A percentile compares a stretch with the other conserved stretches of the same genome.
These are phyloP conservation scores for Apostichopus parvimensis DNA, from an alignment of 35 echinoderm and acorn worm species.

Conservation along the genomic window DNA sequence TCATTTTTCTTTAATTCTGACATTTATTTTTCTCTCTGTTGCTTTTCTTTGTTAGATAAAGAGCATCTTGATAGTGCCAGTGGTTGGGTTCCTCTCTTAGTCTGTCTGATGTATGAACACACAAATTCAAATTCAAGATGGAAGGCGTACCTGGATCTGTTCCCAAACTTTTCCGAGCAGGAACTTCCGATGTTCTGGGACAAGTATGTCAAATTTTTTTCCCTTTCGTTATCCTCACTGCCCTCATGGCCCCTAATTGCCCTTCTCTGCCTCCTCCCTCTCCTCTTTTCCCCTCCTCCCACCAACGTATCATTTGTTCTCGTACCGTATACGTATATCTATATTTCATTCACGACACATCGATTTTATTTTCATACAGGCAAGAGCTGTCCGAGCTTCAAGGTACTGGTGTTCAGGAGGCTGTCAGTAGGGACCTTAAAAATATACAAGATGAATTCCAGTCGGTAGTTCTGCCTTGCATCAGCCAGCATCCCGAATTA, in stretches of 20 bases:
- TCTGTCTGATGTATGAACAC: slow-evolving; percentile 91
- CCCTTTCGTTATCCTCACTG: not conserved
- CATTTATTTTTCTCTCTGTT: not conserved
- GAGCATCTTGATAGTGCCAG: slow-evolving; percentile 69
- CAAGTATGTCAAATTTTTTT: slow-evolving; percentile 20
- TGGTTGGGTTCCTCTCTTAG: slow-evolving; percentile 91
- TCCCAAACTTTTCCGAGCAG: slow-evolving; percentile 65
- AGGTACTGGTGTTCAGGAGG: slow-evolving; percentile 82
- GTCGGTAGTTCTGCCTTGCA: slow-evolving; percentile 78
- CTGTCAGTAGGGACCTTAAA: slow-evolving; percentile 71
- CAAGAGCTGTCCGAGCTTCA: slow-evolving; percentile 52
- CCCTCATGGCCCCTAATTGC: too few relatives aligned
- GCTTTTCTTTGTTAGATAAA: slow-evolving; percentile 43
- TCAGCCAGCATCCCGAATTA: slow-evolving; percentile 66
- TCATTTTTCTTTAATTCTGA: not conserved
- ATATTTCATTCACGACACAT: not conserved
- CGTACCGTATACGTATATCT: too few relatives aligned
- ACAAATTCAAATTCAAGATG: slow-evolving; percentile 69
- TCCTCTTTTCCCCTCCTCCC: too few relatives aligned
- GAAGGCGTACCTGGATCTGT: slow-evolving; percentile 84
- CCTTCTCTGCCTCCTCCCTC: too few relatives aligned
- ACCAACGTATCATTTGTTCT: too few relatives aligned
- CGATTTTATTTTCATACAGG: slow-evolving; percentile 5
- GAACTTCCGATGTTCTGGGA: slow-evolving; percentile 96
- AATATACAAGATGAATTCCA: slow-evolving; percentile 76